phyloP scores from a whole-genome alignment of 2,888 invertebrate genomes.

The Papilio gigon region DNA sequence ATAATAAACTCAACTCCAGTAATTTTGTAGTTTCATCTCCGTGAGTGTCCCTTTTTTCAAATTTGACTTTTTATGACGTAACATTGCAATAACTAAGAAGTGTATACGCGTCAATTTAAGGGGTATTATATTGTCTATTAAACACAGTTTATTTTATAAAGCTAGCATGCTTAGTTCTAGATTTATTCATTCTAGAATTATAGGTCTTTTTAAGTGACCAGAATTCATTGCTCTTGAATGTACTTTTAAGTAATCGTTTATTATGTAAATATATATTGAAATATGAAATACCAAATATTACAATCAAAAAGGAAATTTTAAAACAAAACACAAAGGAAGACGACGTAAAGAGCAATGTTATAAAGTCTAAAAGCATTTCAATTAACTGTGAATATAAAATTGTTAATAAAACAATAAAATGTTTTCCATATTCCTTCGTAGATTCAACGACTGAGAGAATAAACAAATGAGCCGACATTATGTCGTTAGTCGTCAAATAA shows the following conservation, averaged over 20 bases:
- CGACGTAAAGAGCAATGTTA: conserved; percentile 4
- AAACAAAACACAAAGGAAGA: neutral
- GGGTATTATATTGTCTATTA: no score
- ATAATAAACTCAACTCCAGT: no score
- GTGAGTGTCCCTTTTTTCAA: no score
- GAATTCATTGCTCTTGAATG: no score
- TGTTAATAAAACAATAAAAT: conserved; percentile 23
- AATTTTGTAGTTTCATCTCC: no score
- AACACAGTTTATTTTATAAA: no score
- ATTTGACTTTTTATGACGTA: no score
- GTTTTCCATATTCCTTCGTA: conserved; percentile 1
- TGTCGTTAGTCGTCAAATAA: conserved; percentile 35
- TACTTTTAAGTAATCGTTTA: neutral
- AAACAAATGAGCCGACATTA: conserved; percentile 35
- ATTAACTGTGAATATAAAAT: conserved; percentile 4
- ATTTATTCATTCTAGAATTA: no score
- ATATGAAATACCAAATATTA: neutral
- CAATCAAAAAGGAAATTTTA: neutral
- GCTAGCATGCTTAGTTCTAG: no score
- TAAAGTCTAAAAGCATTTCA: conserved; percentile 24
- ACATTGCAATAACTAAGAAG: no score
- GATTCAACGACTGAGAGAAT: conserved; percentile 20
- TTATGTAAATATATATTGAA: neutral
- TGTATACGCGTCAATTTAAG: no score
- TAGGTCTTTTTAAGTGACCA: no score